phyloP scores from a whole-genome alignment of 2,888 invertebrate species.

The Chromoteleia sp. region DNA sequence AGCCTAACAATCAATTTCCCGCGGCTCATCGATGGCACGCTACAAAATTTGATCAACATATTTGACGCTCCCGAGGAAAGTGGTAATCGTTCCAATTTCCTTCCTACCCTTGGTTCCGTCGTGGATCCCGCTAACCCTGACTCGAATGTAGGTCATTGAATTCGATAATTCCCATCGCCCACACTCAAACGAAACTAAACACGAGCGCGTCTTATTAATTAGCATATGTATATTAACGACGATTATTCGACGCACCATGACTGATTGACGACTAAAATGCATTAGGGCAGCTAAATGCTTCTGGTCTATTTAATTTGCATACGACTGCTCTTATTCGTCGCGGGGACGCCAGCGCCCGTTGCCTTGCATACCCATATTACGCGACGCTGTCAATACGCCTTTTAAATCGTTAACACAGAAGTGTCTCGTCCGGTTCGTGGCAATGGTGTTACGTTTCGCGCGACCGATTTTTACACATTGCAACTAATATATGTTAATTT shows the following conservation, averaged over 20 bases:
- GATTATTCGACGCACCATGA: conserved; percentile 71
- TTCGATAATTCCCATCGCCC: conserved; percentile 65
- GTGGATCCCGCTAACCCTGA: conserved; percentile 33
- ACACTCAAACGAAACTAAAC: conserved; percentile 43
- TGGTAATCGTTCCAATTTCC: conserved; percentile 47
- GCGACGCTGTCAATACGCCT: conserved; percentile 58
- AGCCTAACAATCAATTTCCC: conserved; percentile 51
- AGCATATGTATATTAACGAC: conserved; percentile 67
- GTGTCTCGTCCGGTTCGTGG: conserved; percentile 61
- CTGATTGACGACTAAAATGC: conserved; percentile 76
- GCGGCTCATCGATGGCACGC: conserved; percentile 32
- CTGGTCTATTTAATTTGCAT: conserved; percentile 69
- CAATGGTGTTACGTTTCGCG: conserved; percentile 61
- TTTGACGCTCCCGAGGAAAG: conserved; percentile 36
- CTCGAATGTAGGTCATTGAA: conserved; percentile 53
- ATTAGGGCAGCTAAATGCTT: conserved; percentile 73
- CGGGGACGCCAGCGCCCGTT: conserved; percentile 45
- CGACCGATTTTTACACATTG: conserved; percentile 44
- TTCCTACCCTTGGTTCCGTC: conserved; percentile 19
- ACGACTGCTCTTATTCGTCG: conserved; percentile 58
- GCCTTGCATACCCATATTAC: conserved; percentile 29
- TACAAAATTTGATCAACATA: conserved; percentile 46
- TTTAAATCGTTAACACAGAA: conserved; percentile 55
- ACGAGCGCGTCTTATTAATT: conserved; percentile 67
- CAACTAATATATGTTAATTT: conserved; percentile 37